Conservation (phyloP, 2,113 vertebrate species). For the Sialia sialis region DNA sequence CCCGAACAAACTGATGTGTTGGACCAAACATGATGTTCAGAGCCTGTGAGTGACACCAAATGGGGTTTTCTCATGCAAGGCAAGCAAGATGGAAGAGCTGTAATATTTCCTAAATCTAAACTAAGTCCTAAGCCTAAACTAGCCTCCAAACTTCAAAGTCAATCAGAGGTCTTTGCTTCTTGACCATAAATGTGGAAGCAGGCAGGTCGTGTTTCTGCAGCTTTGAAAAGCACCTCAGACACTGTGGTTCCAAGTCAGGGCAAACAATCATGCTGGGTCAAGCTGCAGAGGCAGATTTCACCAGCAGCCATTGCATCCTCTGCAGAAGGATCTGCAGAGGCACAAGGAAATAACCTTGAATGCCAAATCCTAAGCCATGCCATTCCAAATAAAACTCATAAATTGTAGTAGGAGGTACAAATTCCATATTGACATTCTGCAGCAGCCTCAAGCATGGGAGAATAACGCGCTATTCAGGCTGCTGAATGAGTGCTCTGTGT, state of each 20-base stretch:
- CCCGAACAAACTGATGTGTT: fast-evolving
- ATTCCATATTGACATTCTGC: slow-evolving; percentile 19
- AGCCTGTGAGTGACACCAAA: not conserved
- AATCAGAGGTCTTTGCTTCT: not conserved
- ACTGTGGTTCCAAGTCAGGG: not conserved
- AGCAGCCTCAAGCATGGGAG: not conserved
- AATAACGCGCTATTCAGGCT: slow-evolving; percentile 35
- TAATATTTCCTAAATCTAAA: not conserved
- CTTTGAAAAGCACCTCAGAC: not conserved
- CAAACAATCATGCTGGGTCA: fast-evolving
- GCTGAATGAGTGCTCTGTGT: slow-evolving; percentile 66
- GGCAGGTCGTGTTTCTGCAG: not conserved
- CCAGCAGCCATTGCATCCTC: not conserved
- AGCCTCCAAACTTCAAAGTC: not conserved
- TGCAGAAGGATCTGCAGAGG: not conserved
- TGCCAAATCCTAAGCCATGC: not conserved
- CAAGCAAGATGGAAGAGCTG: not conserved
- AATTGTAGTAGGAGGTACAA: slow-evolving; percentile 13
- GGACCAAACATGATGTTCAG: not conserved
- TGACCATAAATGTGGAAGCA: not conserved
- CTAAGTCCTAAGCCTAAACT: not conserved
- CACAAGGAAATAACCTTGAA: not conserved
- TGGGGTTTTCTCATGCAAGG: not conserved
- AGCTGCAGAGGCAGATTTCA: not conserved
- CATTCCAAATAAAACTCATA: slow-evolving; percentile 9